These are phyloP conservation scores for Drosophila neonasuta DNA, from an alignment of 2,888 invertebrate genomes.

Conservation along the genomic window DNA sequence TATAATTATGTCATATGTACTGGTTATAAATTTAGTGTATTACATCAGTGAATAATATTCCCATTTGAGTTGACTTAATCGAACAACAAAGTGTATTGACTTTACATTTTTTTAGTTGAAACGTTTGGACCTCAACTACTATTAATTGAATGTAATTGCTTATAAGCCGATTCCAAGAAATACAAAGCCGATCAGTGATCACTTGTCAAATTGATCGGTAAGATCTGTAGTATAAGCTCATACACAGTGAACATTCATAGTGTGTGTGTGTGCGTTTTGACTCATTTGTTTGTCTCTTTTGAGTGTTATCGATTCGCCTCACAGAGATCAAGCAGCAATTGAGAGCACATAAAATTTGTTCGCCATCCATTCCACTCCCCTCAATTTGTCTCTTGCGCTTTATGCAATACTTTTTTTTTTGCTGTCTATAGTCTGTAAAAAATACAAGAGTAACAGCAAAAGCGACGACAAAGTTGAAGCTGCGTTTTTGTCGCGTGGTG, in stretches of 20 bases:
- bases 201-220: conserved; percentile 44
- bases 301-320: conserved; percentile 59
- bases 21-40: not conserved
- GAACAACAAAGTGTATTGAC: not conserved
- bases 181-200: conserved; percentile 51
- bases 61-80: not conserved
- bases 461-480: conserved; percentile 39
- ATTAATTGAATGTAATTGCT: conserved; percentile 58
- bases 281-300: conserved; percentile 59
- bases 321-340: conserved; percentile 60
- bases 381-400: conserved; percentile 41
- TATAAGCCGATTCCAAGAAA: conserved; percentile 44
- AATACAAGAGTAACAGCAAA: conserved; percentile 32
- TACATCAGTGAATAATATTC: too few relatives aligned
- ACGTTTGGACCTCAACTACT: conserved; percentile 30
- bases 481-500: conserved; percentile 60
- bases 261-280: conserved; percentile 32
- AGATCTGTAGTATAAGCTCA: not conserved
- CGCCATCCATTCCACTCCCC: conserved; percentile 43
- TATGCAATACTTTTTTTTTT: conserved; percentile 22
- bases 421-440: conserved; percentile 20
- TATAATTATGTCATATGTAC: not conserved
- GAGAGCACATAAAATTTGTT: conserved; percentile 59
- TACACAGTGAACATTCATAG: not conserved
- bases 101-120: not conserved